phyloP scores from a whole-genome alignment of 2,797 vertebrate species.

The Apogon talboti region DNA sequence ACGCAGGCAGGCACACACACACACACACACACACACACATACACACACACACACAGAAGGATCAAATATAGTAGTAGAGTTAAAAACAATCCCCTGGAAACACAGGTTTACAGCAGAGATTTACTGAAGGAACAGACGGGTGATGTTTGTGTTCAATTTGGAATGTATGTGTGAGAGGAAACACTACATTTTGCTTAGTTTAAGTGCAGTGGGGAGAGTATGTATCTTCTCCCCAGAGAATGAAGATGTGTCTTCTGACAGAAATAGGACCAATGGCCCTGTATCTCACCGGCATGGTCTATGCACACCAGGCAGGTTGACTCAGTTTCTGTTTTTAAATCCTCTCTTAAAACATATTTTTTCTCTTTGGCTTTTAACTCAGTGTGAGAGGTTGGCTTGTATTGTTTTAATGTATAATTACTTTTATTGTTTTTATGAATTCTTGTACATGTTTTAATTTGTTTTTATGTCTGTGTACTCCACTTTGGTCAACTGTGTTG shows the following conservation, averaged over 20 bases:
- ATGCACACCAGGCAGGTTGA: too few species aligned
- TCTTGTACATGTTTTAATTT: too few species aligned
- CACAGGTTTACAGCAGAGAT: conserved; percentile 60
- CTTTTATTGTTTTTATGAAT: too few species aligned
- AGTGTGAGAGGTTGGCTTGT: too few species aligned
- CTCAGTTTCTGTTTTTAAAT: too few species aligned
- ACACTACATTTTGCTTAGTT: neutral
- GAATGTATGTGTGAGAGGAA: neutral
- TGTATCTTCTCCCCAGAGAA: neutral
- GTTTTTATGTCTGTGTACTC: too few species aligned
- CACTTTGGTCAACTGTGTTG: too few species aligned
- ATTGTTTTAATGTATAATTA: too few species aligned
- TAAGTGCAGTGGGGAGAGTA: conserved; percentile 5
- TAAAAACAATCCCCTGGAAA: conserved; percentile 57
- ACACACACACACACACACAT: conserved; percentile 21
- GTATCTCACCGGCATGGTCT: too few species aligned
- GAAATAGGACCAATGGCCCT: neutral
- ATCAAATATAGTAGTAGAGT: conserved; percentile 61
- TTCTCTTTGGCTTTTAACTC: too few species aligned
- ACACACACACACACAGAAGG: conserved; percentile 14
- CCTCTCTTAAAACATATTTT: too few species aligned
- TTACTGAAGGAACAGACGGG: conserved; percentile 38
- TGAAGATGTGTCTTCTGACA: conserved; percentile 13
- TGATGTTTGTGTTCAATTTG: neutral
- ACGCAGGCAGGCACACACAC: too few species aligned